These are phyloP conservation scores for Pachliopta kotzebuea DNA, from an alignment of 2,888 invertebrate genomes.

Conservation along the genomic window DNA sequence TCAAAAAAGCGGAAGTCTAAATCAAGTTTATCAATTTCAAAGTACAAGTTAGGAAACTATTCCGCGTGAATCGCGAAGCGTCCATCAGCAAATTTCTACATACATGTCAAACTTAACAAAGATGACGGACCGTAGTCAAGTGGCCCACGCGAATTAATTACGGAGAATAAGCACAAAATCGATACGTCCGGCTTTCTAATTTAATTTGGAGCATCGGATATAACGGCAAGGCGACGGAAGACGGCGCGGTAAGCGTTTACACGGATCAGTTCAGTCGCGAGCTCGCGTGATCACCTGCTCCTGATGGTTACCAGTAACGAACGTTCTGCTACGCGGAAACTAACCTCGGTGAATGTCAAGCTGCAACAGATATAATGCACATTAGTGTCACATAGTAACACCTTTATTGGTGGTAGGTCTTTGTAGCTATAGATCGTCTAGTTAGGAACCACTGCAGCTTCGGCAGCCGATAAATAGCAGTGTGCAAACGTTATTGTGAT, in stretches of 20 bases:
- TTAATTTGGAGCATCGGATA: slow-evolving; percentile 58
- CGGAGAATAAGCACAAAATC: slow-evolving; percentile 55
- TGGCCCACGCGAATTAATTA: slow-evolving; percentile 74
- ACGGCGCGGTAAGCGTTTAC: slow-evolving; percentile 33
- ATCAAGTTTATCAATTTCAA: background rate
- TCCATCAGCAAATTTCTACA: slow-evolving; percentile 24
- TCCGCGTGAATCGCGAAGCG: background rate
- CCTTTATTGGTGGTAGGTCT: too few species aligned
- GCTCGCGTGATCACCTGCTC: slow-evolving; percentile 23
- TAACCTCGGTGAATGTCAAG: slow-evolving; percentile 4
- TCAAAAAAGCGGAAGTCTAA: background rate
- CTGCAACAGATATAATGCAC: slow-evolving; percentile 5
- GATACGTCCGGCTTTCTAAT: slow-evolving; percentile 68
- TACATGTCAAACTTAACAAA: slow-evolving; percentile 50
- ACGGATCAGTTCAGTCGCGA: slow-evolving; percentile 32
- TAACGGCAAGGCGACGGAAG: slow-evolving; percentile 40
- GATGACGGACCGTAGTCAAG: slow-evolving; percentile 66
- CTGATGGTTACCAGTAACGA: slow-evolving; percentile 19
- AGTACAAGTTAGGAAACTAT: background rate
- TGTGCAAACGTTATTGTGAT: too few species aligned
- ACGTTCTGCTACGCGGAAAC: slow-evolving; percentile 23
- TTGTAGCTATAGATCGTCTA: too few species aligned
- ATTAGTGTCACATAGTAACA: too few species aligned
- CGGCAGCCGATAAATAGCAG: too few species aligned
- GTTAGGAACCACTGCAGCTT: too few species aligned